Percentiles rank a stretch among this genome's conserved stretches.
Conservation (phyloP, 2,888 invertebrate species). For the Sturmia bella region DNA sequence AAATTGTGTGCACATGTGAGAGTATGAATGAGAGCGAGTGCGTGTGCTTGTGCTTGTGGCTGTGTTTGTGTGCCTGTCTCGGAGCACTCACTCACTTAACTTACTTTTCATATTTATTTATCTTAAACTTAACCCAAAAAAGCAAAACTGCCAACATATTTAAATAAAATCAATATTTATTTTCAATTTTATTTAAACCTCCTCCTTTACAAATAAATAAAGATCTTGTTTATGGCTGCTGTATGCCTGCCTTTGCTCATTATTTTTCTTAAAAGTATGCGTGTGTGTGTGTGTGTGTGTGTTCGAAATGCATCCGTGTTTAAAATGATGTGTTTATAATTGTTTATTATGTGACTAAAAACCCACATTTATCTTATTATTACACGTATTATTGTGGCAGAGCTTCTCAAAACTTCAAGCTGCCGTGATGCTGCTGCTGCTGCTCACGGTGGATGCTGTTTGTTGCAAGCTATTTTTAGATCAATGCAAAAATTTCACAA, state of each 20-base stretch:
- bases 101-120: slow-evolving; percentile 46
- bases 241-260: neutral
- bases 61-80: too few species aligned
- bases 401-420: slow-evolving; percentile 46
- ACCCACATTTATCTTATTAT: slow-evolving; percentile 68
- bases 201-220: slow-evolving; percentile 33
- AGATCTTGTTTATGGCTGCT: slow-evolving; percentile 15
- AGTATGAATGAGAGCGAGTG: too few species aligned
- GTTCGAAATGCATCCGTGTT: slow-evolving; percentile 63
- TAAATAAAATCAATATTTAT: slow-evolving; percentile 63
- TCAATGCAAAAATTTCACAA: slow-evolving; percentile 41
- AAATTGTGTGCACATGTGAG: too few species aligned
- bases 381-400: slow-evolving; percentile 30
- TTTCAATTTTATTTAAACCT: slow-evolving; percentile 61
- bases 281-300: slow-evolving; percentile 33
- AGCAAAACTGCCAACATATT: slow-evolving; percentile 32
- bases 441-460: neutral
- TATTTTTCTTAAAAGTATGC: slow-evolving; percentile 51
- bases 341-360: slow-evolving; percentile 71
- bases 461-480: slow-evolving; percentile 63
- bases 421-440: slow-evolving; percentile 2
- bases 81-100: slow-evolving; percentile 31
- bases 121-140: slow-evolving; percentile 52
- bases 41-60: too few species aligned
- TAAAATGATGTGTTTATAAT: slow-evolving; percentile 70